Evolutionary conservation across 2,797 vertebrate species (phyloP).

Genomic region (Lemur catta): DNA sequence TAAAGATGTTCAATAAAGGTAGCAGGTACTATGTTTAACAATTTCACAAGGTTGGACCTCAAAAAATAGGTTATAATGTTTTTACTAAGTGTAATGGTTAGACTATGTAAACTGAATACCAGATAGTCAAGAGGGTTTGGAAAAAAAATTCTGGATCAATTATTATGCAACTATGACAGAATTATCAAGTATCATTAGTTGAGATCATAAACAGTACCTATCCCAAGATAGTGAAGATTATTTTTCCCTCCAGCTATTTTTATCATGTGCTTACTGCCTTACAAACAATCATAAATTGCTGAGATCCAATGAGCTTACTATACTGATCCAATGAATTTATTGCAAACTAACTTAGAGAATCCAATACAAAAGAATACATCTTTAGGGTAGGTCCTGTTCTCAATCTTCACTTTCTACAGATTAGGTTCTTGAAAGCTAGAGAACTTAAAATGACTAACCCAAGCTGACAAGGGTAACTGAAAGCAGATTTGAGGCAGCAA

Average conservation of each 20-base stretch:
- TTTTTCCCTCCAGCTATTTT: background rate
- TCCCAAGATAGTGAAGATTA: background rate
- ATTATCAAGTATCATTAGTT: background rate
- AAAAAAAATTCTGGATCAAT: background rate
- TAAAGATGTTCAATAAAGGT: background rate
- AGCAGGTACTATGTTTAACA: background rate
- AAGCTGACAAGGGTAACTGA: conserved; percentile 5
- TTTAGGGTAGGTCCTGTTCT: background rate
- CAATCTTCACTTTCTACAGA: background rate
- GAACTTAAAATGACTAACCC: background rate
- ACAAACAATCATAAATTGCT: conserved; percentile 11
- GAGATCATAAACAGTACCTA: background rate
- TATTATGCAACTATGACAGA: background rate
- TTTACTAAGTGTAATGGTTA: background rate
- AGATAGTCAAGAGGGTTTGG: background rate
- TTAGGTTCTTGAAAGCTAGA: background rate
- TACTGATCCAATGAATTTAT: background rate
- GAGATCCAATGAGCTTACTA: background rate
- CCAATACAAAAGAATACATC: background rate
- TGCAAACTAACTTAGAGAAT: background rate
- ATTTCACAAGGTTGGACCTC: conserved; percentile 8
- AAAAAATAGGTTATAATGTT: background rate
- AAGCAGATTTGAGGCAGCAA: background rate
- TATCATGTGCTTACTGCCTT: background rate
- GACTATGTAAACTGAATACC: background rate